These are phyloP conservation scores for Fukomys damarensis DNA, from an alignment of 2,113 vertebrate genomes.

Conservation along the genomic window DNA sequence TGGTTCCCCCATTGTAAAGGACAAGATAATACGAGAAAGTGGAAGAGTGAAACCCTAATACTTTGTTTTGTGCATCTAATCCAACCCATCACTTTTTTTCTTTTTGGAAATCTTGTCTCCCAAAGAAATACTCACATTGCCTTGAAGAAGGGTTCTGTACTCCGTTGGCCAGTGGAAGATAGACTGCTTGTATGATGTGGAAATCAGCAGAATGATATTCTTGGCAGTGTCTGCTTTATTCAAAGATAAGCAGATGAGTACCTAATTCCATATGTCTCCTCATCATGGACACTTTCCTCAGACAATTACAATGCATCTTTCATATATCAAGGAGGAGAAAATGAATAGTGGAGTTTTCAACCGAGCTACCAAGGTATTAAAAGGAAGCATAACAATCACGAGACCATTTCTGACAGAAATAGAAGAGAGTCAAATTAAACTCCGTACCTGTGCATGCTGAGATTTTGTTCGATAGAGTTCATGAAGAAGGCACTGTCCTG, in stretches of 20 bases:
- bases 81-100: background rate
- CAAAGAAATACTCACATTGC: background rate
- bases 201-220: background rate
- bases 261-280: background rate
- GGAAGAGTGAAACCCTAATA: background rate
- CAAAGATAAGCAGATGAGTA: rapidly evolving
- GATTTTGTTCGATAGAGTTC: background rate
- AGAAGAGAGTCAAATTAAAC: background rate
- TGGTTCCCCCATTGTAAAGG: too few species aligned
- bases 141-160: background rate
- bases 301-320: background rate
- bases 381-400: background rate
- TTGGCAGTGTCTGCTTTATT: background rate
- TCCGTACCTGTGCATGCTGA: background rate
- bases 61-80: background rate
- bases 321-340: background rate
- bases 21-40: background rate
- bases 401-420: background rate
- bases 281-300: background rate
- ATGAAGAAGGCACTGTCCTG: background rate
- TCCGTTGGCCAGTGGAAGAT: background rate
- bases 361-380: background rate
- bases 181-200: background rate
- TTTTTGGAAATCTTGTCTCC: background rate
- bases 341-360: background rate